Base-by-base conservation (phyloP, 2,797 vertebrate species). In the Lagocephalus sceleratus region DNA sequence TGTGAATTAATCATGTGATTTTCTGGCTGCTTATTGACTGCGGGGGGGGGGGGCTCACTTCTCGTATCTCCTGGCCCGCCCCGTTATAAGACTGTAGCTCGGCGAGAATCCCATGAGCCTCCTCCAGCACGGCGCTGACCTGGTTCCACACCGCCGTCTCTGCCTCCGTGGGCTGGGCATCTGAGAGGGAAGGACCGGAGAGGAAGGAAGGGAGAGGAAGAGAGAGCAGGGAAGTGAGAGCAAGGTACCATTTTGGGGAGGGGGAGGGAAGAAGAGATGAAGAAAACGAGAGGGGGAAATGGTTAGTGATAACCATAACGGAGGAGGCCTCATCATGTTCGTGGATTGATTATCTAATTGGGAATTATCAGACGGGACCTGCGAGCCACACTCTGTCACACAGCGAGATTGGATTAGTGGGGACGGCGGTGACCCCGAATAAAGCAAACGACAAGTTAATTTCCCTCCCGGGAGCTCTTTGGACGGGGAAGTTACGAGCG, bases 131-230 rank as follows among this genome's bases (percentile, higher is more conserved):
- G 0, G 94, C 93, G 48, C 94, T 95, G 87, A 97, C 94, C 88
- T 95, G 94, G 89, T 95, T 95, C 92, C 93, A 97, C 84, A 97
- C 93, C 6, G 91, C 91, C 0, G 94, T 94, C 90, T 97, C 94
- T 0, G 94, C 94, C 89, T 95, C 94, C 0, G 94, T 95, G 25
- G 94, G 94, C 86, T 95, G 94, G 71, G 94, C 94, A 89, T 97
- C 94, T 92, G 79, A 12, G 51, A 64, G 62, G 52, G 55, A 56
- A 48, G 41, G 25, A 40, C 43, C 52, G 29, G 54, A 19, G 40
- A 32, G 35, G 44, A 25, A 7, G 43, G 45, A 46, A 63, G 50
- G 43, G 45, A 57, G 29, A 32, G 49, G 20, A 56, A 26, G 41
- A 35, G 43, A 23, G 35, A 29, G 38, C 44, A 47, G 57, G 63